Evolutionary conservation across 2,797 vertebrate species (phyloP), one percentile per base, ranked within the genome.

Genomic region (Valencia hispanica): DNA sequence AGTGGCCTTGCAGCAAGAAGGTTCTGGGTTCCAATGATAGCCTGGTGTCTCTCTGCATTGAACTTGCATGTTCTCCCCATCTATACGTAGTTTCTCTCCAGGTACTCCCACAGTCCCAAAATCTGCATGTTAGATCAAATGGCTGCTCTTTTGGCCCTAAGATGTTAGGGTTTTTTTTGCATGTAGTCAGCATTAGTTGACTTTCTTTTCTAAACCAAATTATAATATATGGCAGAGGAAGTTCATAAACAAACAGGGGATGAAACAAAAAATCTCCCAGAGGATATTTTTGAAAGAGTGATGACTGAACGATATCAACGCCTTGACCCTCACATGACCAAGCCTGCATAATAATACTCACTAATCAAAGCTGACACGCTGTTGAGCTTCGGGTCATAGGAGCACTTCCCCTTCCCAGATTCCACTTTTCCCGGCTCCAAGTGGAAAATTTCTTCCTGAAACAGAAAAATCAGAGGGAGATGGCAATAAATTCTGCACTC

Each of bases 361-460:
- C 98, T 99, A 94, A 99, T 98, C 91, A 99, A 95, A 43, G 97
- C 96, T 10, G 98, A 99, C 86, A 98, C 97, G 0, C 97, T 99
- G 94, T 98, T 97, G 84, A 99, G 96, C 94, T 99, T 99, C 65
- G 98, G 98, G 94, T 99, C 98, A 0, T 99, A 99, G 2, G 98
- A 97, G 86, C 98, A 99, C 91, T 99, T 99, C 86, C 98, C 98
- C 90, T 99, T 99, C 88, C 98, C 98, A 4, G 98, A 99, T 92
- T 99, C 98, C 86, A 97, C 96, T 90, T 92, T 97, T 87, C 97
- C 97, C 0, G 98, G 96, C 88, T 99, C 98, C 96, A 99, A 92
- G 85, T 97, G 96, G 93, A 99, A 99, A 87, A 99, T 95, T 82
- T 99, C 98, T 92, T 99, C 98, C 98, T 99, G 93, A 87, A 95